Base-by-base conservation (phyloP, 2,888 invertebrate species). In the Lamellibrachia satsuma region DNA sequence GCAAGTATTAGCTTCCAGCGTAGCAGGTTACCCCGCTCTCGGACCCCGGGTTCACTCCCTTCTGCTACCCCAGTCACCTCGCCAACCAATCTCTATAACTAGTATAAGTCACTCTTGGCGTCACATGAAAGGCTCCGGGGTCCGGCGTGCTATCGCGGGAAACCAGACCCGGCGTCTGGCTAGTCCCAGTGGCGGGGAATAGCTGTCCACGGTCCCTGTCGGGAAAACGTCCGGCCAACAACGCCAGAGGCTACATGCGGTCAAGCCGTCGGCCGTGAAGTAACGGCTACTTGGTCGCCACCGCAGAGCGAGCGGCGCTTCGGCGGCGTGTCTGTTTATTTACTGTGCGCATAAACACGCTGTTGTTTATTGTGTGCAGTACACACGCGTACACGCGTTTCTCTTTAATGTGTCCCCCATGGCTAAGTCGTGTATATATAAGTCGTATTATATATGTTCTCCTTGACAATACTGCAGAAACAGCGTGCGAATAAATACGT, bases 311-410 rank as follows among this genome's bases (percentile, higher is more conserved):
- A 15, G 22, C 22, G 2, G 4, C 22, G 75, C 2, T 22, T 75
- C 75, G 22, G 4, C 15, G 75, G 75, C 75, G 22, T 75, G 75
- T 75, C 75, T 75, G 75, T 75, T 75, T 75, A 75, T 75, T 75
- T 75, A 75, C 75, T 75, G 75, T 22, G 75, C 22, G 75, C 75
- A 75, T 75, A 75, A 75, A 75, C 75, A 22, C 22, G 15, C 22
- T 75, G 75, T 75, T 75, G 75, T 75, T 75, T 75, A 75, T 75
- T 75, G 75, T 75, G 75, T 75, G 22, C 75, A 75, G 75, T 22
- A 75, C 75, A 75, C 75, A 75, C 75, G 75, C 75, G 75, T 75
- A 75, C 75, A 75, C 75, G 75, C 75, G 75, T 75, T 75, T 75
- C 75, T 15, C 75, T 75, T 75, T 75, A 75, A 75, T 75, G 75